phyloP scores from a whole-genome alignment of 2,888 invertebrate genomes.

The Synanthedon andrenaeformis region DNA sequence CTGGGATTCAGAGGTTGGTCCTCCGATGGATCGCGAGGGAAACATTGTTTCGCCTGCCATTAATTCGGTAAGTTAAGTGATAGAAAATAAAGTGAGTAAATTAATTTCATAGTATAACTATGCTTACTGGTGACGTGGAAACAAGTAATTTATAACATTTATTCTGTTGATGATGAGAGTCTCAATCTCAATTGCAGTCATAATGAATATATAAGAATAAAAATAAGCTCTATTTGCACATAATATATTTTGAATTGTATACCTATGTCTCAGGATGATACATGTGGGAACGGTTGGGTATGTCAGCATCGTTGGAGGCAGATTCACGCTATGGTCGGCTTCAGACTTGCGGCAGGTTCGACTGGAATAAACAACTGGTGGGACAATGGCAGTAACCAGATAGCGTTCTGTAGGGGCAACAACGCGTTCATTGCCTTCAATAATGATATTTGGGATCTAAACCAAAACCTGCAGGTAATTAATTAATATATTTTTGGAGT shows the following conservation, averaged over 20 bases:
- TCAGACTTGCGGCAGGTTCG: constrained; percentile 74
- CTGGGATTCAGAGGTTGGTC: constrained; percentile 71
- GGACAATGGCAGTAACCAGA: constrained; percentile 80
- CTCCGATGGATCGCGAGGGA: constrained; percentile 73
- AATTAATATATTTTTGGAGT: neutral
- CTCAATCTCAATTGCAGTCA: too few relatives aligned
- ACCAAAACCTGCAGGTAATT: constrained; percentile 58
- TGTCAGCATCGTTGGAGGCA: constrained; percentile 85
- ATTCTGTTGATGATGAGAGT: too few relatives aligned
- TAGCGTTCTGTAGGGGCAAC: constrained; percentile 75
- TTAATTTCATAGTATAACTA: too few relatives aligned
- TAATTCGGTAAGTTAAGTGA: constrained; percentile 59
- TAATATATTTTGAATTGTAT: too few relatives aligned
- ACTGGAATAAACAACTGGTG: constrained; percentile 75
- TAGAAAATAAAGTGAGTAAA: neutral
- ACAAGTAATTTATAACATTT: too few relatives aligned
- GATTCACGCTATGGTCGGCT: constrained; percentile 79
- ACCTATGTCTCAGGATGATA: constrained; percentile 27
- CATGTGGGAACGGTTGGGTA: constrained; percentile 77
- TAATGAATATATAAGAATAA: too few relatives aligned
- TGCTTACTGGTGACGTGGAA: too few relatives aligned
- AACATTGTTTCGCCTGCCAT: constrained; percentile 75
- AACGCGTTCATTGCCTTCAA: constrained; percentile 74
- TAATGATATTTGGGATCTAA: constrained; percentile 61
- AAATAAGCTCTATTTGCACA: too few relatives aligned